Percentiles rank a stretch among this genome's conserved stretches.
These are phyloP conservation scores for Hystrix brachyura DNA, from an alignment of 2,113 vertebrate genomes.

Conservation along the genomic window DNA sequence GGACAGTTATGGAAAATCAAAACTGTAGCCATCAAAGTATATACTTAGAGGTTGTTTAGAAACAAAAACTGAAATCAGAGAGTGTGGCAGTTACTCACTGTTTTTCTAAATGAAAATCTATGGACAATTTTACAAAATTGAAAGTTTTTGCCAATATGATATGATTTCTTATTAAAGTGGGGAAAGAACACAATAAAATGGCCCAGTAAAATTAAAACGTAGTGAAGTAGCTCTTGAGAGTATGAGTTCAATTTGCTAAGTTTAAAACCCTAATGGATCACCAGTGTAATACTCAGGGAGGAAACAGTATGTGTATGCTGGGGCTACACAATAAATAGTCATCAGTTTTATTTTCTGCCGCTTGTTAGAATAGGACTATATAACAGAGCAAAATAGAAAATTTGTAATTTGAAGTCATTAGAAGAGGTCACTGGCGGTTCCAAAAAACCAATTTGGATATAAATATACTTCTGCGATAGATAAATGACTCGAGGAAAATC, in stretches of 20 bases:
- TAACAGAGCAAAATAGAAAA: background rate
- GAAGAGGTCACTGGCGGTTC: background rate
- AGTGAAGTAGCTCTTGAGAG: background rate
- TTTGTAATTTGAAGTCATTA: background rate
- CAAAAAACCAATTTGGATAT: background rate
- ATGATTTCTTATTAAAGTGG: background rate
- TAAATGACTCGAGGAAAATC: background rate
- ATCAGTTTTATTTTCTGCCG: slow-evolving; percentile 28
- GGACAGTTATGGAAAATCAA: background rate
- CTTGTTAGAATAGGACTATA: background rate
- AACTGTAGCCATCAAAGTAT: background rate
- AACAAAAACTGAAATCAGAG: background rate
- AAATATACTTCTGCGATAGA: background rate
- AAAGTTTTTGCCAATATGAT: background rate
- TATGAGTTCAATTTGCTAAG: slow-evolving; percentile 7
- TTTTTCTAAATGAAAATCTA: background rate
- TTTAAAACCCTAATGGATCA: background rate
- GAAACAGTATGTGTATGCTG: background rate
- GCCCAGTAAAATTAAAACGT: background rate
- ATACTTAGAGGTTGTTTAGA: background rate
- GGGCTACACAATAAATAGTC: background rate
- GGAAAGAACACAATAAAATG: background rate
- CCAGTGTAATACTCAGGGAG: background rate
- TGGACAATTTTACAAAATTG: background rate
- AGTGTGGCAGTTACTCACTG: background rate